phyloP scores from a whole-genome alignment of 2,113 vertebrate genomes.

The Mormyrus iriodes region DNA sequence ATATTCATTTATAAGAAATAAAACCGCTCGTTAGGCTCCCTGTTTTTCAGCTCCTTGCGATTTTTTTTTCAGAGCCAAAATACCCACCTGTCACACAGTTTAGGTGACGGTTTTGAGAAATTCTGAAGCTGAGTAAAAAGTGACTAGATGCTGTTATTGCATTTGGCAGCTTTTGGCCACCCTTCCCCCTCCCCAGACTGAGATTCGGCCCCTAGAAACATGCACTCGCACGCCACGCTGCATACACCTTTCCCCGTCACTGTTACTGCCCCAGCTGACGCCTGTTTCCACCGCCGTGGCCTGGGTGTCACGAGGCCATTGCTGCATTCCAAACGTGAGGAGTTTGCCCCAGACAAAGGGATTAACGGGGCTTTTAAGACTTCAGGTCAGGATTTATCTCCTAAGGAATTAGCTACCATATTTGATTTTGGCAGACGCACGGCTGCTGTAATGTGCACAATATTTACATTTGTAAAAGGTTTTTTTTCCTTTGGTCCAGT shows the following conservation, averaged over 20 bases:
- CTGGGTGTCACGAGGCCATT: not conserved
- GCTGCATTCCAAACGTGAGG: not conserved
- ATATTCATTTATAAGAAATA: not conserved
- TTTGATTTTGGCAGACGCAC: not conserved
- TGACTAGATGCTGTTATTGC: not conserved
- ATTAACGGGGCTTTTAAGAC: not conserved
- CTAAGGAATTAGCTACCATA: not conserved
- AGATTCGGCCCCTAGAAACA: not conserved
- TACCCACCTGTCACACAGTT: not conserved
- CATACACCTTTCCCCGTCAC: not conserved
- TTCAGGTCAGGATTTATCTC: slow-evolving; percentile 9
- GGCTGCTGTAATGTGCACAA: not conserved
- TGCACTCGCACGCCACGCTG: not conserved
- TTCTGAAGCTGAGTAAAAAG: not conserved
- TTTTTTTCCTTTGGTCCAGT: not conserved
- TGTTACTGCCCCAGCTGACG: not conserved
- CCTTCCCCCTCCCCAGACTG: not conserved
- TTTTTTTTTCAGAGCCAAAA: not conserved
- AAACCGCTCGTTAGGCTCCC: not conserved
- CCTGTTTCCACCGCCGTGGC: not conserved
- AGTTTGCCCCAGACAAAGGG: not conserved
- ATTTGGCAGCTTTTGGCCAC: not conserved
- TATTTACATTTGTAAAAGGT: not conserved
- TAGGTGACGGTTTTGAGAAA: not conserved
- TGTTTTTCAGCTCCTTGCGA: not conserved